Evolutionary conservation across 2,888 invertebrate species (phyloP), one percentile per base, ranked within the genome.

Genomic region (Gnatocerus cornutus): DNA sequence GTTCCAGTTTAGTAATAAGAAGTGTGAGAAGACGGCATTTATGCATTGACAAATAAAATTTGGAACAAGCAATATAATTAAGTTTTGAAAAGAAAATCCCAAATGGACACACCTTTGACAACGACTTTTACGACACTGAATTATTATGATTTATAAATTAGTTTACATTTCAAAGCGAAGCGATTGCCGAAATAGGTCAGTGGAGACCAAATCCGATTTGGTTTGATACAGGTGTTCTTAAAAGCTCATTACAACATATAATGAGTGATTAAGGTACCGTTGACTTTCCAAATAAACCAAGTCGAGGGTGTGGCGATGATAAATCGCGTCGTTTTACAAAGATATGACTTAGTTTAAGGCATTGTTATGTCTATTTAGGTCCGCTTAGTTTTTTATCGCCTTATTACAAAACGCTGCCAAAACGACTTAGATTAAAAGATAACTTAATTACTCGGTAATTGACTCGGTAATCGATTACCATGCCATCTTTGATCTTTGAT

Each of bases 221-320:
- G 46, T 21, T 33, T 14, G 4, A 50, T 50, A 61, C 61, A 50
- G 50, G 61, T 61, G 61, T 61, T 61, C 61, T 13, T 29, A 61
- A 61, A 61, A 50, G 39, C 61, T 14, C 61, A 50, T 61, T 61
- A 61, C 61, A 61, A 61, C 61, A 61, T 21, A 59, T 61, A 50
- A 61, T 61, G 33, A 37, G 48, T 46, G 61, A 61, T 61, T 48
- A 61, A 61, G 33, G 55, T 29, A 53, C 14, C 59, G 59, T 14
- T 21, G 50, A 16, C 61, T 61, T 61, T 61, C 61, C 61, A 61
- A 61, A 61, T 61, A 61, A 61, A 61, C 50, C 50, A 16, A 50
- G 7, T 13, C 9, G 16, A 61, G 30, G 61, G 61, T 13, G 61
- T 61, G 61, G 48, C n/a, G 9, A 45, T 56, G 59, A 61, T 46